Evolutionary conservation across 53 echinoderm and acorn worm genomes (phyloP), one percentile per base, ranked within the genome.

Genomic region (Antedon mediterranea): DNA sequence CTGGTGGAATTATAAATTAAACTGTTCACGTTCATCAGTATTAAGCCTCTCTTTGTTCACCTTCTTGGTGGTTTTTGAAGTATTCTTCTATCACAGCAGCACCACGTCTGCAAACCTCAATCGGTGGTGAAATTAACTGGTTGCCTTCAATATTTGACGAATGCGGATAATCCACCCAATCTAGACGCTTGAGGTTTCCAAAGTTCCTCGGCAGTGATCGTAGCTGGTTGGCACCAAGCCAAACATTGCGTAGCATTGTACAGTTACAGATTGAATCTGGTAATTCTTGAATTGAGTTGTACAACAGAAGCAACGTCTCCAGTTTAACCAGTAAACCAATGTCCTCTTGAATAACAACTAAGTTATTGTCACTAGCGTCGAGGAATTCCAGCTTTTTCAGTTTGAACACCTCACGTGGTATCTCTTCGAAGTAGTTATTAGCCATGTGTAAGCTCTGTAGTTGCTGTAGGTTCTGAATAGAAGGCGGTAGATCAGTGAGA

Each of bases 101-200:
- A 26, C 97, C 97, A 77, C 84, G 81, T 26, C 84, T 82, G 33
- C 89, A 91, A 18, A 97, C 81, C 26, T 97, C 88, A 33, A 92
- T 79, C 0, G 97, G 97, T 28, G 97, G 97, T 13, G 79, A 74
- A 73, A 81, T 81, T 11, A 92, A 74, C 0, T 92, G 89, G 37
- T 97, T 97, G 3, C 97, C 97, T 2, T 92, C 90, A n/a, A 97
- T 70, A 37, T 97, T 95, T 4, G 97, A 84, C 13, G 97, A 88
- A 33, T 85, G 81, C 13, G 83, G 73, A n/a, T 85, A 82, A 28
- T 89, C 87, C 8, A 72, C 81, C 97, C 97, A 97, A 74, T 97
- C 92, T 29, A 97, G 76, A 3, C 75, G 74, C 34, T 78, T 32
- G 18, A 97, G 81, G 14, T 82, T 37, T 0, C 91, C 97, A 73